A percentile compares a stretch with the other conserved stretches of the same genome.
phyloP scores from a whole-genome alignment of 2,888 invertebrate species.

The Cephalotes varians region DNA sequence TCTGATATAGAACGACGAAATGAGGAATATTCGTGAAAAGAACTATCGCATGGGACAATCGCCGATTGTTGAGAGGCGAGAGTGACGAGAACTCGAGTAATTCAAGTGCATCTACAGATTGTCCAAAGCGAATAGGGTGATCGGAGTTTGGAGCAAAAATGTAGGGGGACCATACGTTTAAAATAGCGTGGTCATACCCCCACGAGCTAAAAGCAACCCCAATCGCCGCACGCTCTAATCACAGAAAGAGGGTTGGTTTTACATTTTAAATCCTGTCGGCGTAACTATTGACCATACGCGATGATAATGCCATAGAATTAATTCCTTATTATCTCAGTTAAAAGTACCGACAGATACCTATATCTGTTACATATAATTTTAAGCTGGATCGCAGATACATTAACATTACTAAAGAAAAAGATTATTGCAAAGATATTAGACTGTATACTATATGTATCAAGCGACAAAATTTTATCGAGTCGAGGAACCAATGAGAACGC shows the following conservation, averaged over 20 bases:
- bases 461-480: conserved; percentile 43
- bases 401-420: neutral
- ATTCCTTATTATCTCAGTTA: neutral
- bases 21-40: conserved; percentile 31
- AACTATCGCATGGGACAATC: conserved; percentile 57
- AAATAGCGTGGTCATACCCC: conserved; percentile 79
- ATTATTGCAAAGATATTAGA: conserved; percentile 12
- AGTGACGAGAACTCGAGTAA: conserved; percentile 61
- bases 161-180: conserved; percentile 78
- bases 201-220: conserved; percentile 77
- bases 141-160: conserved; percentile 61
- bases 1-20: neutral
- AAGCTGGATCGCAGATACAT: neutral
- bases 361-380: neutral
- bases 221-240: conserved; percentile 81
- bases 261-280: conserved; percentile 75
- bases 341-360: neutral
- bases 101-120: conserved; percentile 73
- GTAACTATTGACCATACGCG: conserved; percentile 51
- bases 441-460: neutral
- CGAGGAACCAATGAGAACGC: conserved; percentile 48
- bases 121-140: conserved; percentile 69
- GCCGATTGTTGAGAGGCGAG: conserved; percentile 31
- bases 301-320: neutral
- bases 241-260: conserved; percentile 82